Conservation (phyloP, 2,113 vertebrate genomes). For the Megalops atlanticus region DNA sequence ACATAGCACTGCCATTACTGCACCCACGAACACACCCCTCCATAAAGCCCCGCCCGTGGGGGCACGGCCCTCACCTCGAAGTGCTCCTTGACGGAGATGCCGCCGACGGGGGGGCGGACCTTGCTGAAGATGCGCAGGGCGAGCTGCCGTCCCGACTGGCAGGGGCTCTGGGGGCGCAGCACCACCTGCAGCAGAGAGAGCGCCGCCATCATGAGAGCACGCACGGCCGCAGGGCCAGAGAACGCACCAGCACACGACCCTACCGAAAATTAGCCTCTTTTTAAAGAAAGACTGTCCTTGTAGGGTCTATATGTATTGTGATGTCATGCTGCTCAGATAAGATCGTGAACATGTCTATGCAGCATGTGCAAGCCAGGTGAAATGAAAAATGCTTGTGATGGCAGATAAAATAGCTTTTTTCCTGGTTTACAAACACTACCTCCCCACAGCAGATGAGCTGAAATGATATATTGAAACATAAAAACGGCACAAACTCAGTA, state of each 20-base stretch:
- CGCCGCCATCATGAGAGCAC: slow-evolving; percentile 1
- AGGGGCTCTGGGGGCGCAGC: slow-evolving; percentile 90
- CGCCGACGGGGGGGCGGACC: slow-evolving; percentile 94
- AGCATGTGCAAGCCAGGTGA: not conserved
- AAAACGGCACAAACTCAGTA: not conserved
- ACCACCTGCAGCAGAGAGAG: slow-evolving; percentile 78
- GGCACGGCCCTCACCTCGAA: slow-evolving; percentile 83
- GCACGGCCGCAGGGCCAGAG: too few relatives aligned
- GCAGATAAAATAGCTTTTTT: not conserved
- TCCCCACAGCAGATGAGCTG: not conserved
- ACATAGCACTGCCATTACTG: not conserved
- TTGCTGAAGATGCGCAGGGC: slow-evolving; percentile 96
- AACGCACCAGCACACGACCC: not conserved
- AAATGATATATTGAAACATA: not conserved
- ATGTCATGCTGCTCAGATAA: too few relatives aligned
- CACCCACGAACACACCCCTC: not conserved
- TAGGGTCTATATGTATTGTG: too few relatives aligned
- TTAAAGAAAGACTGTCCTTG: too few relatives aligned
- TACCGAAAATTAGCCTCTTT: not conserved
- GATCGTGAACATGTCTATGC: too few relatives aligned
- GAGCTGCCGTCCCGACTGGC: slow-evolving; percentile 90
- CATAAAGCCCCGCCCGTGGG: not conserved
- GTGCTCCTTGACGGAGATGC: slow-evolving; percentile 98
- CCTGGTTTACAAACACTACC: not conserved
- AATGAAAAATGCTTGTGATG: not conserved